These are phyloP conservation scores for Meteorus colon DNA, from an alignment of 2,888 invertebrate genomes.

Conservation along the genomic window DNA sequence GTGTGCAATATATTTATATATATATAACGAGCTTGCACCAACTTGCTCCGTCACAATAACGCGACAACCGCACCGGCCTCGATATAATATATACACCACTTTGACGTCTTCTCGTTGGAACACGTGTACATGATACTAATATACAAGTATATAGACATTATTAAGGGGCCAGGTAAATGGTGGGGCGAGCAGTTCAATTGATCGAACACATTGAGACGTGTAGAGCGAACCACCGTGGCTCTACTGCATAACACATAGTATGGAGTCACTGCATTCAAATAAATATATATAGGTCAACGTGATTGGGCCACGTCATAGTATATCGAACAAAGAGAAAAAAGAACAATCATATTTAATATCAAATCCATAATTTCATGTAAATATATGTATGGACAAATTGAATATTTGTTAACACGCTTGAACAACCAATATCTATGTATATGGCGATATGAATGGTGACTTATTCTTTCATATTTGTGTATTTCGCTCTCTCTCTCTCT, in stretches of 20 bases:
- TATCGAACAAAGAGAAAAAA: not conserved
- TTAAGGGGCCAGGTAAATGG: not conserved
- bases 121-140: slow-evolving; percentile 42
- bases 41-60: not conserved
- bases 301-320: slow-evolving; percentile 1
- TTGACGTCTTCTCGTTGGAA: slow-evolving; percentile 33
- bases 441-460: not conserved
- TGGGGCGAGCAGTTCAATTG: not conserved
- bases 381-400: not conserved
- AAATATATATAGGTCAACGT: not conserved
- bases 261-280: not conserved
- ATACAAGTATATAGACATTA: slow-evolving; percentile 11
- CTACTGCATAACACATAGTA: not conserved
- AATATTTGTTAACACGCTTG: not conserved
- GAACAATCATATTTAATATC: not conserved
- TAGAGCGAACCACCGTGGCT: not conserved
- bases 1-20: too few relatives aligned
- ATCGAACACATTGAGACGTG: not conserved
- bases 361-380: not conserved
- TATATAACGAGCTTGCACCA: not conserved
- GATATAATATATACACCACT: slow-evolving; percentile 24
- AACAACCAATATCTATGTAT: not conserved
- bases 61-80: slow-evolving; percentile 21
- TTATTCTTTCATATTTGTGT: not conserved
- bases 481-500: too few relatives aligned